Evolutionary conservation across 2,797 vertebrate genomes (phyloP).

Genomic region (Cheracebus regulus): DNA sequence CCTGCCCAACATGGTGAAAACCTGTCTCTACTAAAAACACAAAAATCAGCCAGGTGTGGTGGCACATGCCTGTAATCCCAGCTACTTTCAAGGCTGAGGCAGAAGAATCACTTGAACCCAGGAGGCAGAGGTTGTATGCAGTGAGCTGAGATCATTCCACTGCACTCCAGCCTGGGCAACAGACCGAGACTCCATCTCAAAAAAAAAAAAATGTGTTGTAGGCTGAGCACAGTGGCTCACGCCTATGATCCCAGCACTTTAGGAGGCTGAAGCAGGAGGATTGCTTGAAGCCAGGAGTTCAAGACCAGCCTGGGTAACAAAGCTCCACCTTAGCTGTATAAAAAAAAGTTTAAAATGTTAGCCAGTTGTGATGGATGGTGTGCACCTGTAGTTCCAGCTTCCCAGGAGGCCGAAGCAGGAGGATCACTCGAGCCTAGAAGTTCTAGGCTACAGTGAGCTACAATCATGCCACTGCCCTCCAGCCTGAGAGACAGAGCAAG

Average conservation of each 20-base stretch:
- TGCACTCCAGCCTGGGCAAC: neutral
- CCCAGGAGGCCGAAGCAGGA: neutral
- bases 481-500: neutral
- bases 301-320: neutral
- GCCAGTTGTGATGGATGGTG: neutral
- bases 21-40: neutral
- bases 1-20: neutral
- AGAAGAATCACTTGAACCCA: neutral
- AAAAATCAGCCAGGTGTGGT: neutral
- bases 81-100: neutral
- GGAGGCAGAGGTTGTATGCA: neutral
- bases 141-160: neutral
- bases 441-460: neutral
- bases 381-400: neutral
- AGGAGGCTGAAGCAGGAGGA: neutral
- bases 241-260: neutral
- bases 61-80: neutral
- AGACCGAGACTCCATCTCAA: neutral
- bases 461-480: neutral
- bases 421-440: neutral
- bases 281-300: neutral
- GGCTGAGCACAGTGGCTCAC: neutral
- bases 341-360: neutral
- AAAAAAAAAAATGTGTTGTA: neutral
- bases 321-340: neutral